Base-by-base conservation (phyloP, 1,140 invertebrate species). In the Aphaenogaster rudis region DNA sequence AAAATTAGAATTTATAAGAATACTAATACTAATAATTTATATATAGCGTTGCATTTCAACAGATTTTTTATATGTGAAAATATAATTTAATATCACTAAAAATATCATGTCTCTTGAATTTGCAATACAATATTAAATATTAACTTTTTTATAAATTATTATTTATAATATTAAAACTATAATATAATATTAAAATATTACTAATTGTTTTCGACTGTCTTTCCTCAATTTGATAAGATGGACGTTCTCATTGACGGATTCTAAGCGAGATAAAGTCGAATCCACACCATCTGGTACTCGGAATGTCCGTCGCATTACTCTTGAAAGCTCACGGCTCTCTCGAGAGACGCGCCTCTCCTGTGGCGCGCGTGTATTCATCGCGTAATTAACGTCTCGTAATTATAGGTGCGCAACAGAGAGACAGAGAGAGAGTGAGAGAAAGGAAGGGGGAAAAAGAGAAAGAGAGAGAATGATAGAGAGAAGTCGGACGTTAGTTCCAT, bases 361-460 rank as follows among this genome's bases (percentile, higher is more conserved):
- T 66, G 54, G 78, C 66, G 86, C 86, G 86, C 85, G 86, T 87
- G 84, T 89, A 93, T 93, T 93, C 90, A 92, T 93, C 87, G 88
- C 87, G 90, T 93, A 93, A 93, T 93, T 93, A 93, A 93, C 90
- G 90, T 93, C 88, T 92, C 84, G 91, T 88, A 93, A 93, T 93
- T 93, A 93, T 92, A 86, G 86, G 82, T 86, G 78, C 67, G 86
- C 66, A 90, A 72, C 52, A 72, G 67, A 54, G 67, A 74, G 28
- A 57, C 50, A 72, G 76, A 71, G 52, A 72, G 63, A 28, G 21
- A 48, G 45, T 17, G 33, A 72, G 39, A 63, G 42, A 80, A 42
- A 17, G 2, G 8, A 4, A 59, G n/a, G 2, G n/a, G 17, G 52
- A 17, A 28, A 28, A 28, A 28, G 64, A 2, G 36, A n/a, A 17